phyloP scores from a whole-genome alignment of 2,113 vertebrate genomes.

The Zosterops hypoxanthus region DNA sequence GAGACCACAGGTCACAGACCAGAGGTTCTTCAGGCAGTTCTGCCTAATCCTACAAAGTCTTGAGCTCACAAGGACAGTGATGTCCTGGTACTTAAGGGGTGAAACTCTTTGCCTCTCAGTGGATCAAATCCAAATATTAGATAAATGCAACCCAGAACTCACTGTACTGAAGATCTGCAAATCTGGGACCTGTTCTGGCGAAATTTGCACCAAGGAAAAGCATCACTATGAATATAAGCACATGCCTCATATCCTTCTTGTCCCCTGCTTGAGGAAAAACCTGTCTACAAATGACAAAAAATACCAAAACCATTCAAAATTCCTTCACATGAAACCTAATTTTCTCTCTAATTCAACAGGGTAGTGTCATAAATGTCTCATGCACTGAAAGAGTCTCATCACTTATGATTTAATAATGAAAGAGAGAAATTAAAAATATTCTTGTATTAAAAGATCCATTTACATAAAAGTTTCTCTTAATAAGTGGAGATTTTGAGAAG shows the following conservation, averaged over 20 bases:
- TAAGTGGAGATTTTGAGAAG: slow-evolving; percentile 54
- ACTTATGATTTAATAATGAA: not conserved
- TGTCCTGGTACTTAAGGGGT: not conserved
- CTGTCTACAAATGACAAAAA: not conserved
- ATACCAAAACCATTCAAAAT: not conserved
- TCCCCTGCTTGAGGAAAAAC: not conserved
- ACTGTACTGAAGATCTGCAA: not conserved
- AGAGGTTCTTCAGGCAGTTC: not conserved
- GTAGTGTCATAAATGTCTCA: not conserved
- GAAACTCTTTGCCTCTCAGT: not conserved
- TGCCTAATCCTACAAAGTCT: not conserved
- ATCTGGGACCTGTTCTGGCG: not conserved
- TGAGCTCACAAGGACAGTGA: not conserved
- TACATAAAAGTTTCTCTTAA: slow-evolving; percentile 1
- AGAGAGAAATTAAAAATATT: not conserved
- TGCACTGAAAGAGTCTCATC: not conserved
- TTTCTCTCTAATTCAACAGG: not conserved
- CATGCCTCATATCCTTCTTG: not conserved
- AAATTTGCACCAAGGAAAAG: not conserved
- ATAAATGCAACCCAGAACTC: not conserved
- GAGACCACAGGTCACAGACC: not conserved
- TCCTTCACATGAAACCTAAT: not conserved
- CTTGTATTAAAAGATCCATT: not conserved
- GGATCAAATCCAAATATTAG: not conserved
- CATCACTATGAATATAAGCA: not conserved